Conservation (phyloP, 2,113 vertebrate genomes). For the Oncorhynchus nerka region DNA sequence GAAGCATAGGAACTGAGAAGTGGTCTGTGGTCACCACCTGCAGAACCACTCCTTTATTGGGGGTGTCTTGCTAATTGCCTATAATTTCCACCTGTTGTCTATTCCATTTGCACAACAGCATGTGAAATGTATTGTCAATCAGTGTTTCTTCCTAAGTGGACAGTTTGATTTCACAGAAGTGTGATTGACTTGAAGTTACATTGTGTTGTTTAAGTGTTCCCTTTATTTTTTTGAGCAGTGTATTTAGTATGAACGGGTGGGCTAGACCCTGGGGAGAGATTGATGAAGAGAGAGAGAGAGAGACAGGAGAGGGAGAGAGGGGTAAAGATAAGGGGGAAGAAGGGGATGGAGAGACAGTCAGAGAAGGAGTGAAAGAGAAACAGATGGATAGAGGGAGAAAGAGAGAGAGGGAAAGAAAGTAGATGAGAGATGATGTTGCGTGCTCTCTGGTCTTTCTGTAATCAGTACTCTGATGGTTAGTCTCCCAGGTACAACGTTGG, state of each 20-base stretch:
- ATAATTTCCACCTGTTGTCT: too few relatives aligned
- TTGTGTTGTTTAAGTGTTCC: too few relatives aligned
- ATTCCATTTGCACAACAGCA: too few relatives aligned
- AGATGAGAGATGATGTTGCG: background rate
- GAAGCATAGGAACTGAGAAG: too few relatives aligned
- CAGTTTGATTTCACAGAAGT: too few relatives aligned
- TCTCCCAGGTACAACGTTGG: constrained; percentile 21
- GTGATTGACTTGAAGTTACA: too few relatives aligned
- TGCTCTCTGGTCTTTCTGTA: background rate
- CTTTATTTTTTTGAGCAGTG: too few relatives aligned
- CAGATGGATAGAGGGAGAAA: background rate
- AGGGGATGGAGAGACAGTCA: constrained; percentile 41
- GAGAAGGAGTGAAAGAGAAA: constrained; percentile 8
- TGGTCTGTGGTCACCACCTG: too few relatives aligned
- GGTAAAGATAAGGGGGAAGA: constrained; percentile 46
- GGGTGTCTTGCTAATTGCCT: too few relatives aligned
- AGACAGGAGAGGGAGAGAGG: constrained; percentile 29
- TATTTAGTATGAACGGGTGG: background rate
- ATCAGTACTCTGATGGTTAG: background rate
- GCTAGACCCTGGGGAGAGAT: constrained; percentile 6
- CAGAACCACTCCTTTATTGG: too few relatives aligned
- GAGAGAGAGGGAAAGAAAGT: background rate
- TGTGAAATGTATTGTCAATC: too few relatives aligned
- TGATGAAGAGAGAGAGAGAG: background rate
- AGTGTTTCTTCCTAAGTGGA: too few relatives aligned